A percentile compares a stretch with the other conserved stretches of the same genome.
Conservation (phyloP, 2,797 vertebrate species). For the Numenius phaeopus region DNA sequence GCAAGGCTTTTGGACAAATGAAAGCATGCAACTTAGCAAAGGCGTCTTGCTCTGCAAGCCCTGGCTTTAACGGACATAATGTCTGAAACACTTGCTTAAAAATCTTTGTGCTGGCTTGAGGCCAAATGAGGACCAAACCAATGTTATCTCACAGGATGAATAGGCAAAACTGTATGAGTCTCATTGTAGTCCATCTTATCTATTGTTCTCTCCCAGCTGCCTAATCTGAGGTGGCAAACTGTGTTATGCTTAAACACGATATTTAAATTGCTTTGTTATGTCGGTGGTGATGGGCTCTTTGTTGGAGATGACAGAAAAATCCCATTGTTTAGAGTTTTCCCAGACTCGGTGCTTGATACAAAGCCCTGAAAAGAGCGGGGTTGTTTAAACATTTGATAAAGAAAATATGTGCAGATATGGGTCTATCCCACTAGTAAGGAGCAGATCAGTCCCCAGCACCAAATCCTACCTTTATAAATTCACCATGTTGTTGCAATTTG, state of each 20-base stretch:
- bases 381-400: conserved; percentile 55
- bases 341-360: not conserved
- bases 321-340: conserved; percentile 64
- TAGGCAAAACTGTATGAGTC: not conserved
- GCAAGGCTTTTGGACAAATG: not conserved
- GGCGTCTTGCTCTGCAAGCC: not conserved
- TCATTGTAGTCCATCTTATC: not conserved
- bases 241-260: conserved; percentile 20
- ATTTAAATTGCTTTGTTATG: conserved; percentile 55
- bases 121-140: not conserved
- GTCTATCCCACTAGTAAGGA: not conserved
- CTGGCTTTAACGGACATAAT: fast-evolving
- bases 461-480: not conserved
- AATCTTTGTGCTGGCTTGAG: not conserved
- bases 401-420: not conserved
- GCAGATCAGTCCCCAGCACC: not conserved
- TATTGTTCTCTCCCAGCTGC: conserved; percentile 33
- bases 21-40: not conserved
- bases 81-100: not conserved
- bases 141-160: not conserved
- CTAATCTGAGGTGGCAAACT: not conserved
- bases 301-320: conserved; percentile 58
- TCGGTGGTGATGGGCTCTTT: conserved; percentile 2
- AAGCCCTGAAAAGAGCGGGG: not conserved
- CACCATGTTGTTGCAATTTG: not conserved